Base-by-base conservation (phyloP, 2,888 invertebrate species). In the Phaedon cochleariae region DNA sequence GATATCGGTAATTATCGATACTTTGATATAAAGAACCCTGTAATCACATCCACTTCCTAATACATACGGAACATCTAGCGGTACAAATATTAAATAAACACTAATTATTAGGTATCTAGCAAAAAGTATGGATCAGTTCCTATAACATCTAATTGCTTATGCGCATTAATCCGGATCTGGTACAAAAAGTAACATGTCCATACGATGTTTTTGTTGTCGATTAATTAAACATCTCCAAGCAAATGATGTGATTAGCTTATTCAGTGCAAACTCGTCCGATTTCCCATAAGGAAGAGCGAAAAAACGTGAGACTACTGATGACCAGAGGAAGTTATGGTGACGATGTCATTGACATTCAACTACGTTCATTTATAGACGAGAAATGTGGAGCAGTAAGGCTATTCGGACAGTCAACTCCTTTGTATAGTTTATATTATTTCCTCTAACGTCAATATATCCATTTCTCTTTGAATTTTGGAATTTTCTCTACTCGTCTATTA, bases 221-320 rank as follows among this genome's bases (percentile, higher is more conserved):
- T 34, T 65, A 53, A 65, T 66, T 66, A 59, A 54, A 60, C 37
- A 41, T 64, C 51, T 21, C 34, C 26, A 52, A 31, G 52, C 34
- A 61, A 60, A 64, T 49, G 59, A 58, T 60, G 46, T 48, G 60
- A 67, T 64, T 64, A 67, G 37, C 20, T 59, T 41, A 54, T 54
- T 29, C 53, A 45, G 46, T 18, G 55, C 54, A 51, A 62, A 59
- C 59, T 62, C 61, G 46, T 59, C 58, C 62, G 51, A 65, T 51
- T 58, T 37, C 34, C 54, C 31, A 17, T 18, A 45, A 1, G 20
- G 17, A 57, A 34, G 26, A 18, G 46, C 46, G 22, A 46, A 65
- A 65, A 65, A 65, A 65, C 65, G 65, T 65, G 65, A 52, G 65
- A 62, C 62, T 62, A 34, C 37, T 31, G 46, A 60, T 22, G 29